These are phyloP conservation scores for Hydractinia echinata DNA, from an alignment of 30 jellyfish, hydroid and myxozoan genomes.

Conservation along the genomic window DNA sequence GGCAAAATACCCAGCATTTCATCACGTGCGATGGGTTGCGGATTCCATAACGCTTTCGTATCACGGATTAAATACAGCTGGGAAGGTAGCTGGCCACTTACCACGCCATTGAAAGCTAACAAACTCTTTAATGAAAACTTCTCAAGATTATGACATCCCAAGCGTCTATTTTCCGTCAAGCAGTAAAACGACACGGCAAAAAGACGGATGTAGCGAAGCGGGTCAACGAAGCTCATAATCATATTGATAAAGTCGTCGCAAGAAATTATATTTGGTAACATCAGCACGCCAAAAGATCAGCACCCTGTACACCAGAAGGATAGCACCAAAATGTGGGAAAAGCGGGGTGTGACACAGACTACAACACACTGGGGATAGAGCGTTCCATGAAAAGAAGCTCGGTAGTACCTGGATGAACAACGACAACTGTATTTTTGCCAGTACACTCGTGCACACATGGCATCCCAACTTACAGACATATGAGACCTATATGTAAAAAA, in stretches of 20 bases:
- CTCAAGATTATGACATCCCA: not conserved
- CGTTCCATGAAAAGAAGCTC: conserved; percentile 24
- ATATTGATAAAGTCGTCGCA: not conserved
- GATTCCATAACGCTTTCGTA: conserved; percentile 64
- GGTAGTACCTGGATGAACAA: conserved; percentile 8
- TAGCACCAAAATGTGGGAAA: not conserved
- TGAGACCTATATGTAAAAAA: not conserved
- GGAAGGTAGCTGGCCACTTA: conserved; percentile 61
- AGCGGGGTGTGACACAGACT: not conserved
- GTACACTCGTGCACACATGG: conserved; percentile 11
- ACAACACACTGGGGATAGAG: conserved; percentile 23
- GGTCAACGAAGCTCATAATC: conserved; percentile 14
- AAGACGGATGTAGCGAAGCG: conserved; percentile 20
- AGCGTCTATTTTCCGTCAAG: not conserved
- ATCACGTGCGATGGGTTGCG: conserved; percentile 43
- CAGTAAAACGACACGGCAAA: not conserved
- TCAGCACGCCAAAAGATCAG: conserved; percentile 2
- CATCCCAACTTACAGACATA: conserved; percentile 30
- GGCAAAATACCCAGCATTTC: conserved; percentile 45
- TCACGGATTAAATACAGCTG: conserved; percentile 72
- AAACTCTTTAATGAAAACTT: conserved; percentile 7
- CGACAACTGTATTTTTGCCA: not conserved
- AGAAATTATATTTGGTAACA: conserved; percentile 18
- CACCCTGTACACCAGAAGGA: conserved; percentile 6
- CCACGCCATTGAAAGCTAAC: conserved; percentile 50